Evolutionary conservation across 2,888 invertebrate genomes (phyloP).

Genomic region (Aphidoletes aphidimyza): DNA sequence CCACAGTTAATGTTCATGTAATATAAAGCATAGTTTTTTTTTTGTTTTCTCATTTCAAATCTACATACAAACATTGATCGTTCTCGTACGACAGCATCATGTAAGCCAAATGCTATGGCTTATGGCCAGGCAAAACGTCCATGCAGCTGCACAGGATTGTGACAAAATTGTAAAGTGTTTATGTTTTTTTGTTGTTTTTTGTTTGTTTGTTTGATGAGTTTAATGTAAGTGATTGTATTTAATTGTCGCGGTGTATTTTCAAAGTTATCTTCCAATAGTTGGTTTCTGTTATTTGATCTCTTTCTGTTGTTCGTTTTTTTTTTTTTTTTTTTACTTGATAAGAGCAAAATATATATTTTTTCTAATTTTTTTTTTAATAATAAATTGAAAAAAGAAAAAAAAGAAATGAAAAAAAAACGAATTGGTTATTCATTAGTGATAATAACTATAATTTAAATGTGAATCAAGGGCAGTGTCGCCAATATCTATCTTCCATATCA

Average conservation of each 20-base stretch:
- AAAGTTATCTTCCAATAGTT: too few relatives aligned
- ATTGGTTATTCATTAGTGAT: background rate
- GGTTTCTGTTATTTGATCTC: too few relatives aligned
- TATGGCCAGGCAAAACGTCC: background rate
- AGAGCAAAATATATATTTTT: slow-evolving; percentile 43
- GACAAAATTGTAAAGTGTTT: background rate
- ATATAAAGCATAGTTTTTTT: slow-evolving; percentile 8
- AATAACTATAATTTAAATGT: background rate
- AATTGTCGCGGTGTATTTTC: too few relatives aligned
- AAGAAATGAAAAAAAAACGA: background rate
- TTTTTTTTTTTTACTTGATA: background rate
- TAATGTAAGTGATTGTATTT: too few relatives aligned
- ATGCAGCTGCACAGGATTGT: background rate
- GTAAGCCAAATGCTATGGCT: background rate
- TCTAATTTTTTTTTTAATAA: background rate
- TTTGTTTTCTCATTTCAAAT: background rate
- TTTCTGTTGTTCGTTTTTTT: too few relatives aligned
- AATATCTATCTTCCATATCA: too few relatives aligned
- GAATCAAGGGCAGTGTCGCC: background rate
- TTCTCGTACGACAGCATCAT: background rate
- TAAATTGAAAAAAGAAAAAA: background rate
- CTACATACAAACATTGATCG: background rate
- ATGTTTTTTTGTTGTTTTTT: too few relatives aligned
- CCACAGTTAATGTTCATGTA: too few relatives aligned
- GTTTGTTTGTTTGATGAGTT: too few relatives aligned